Percentiles rank a stretch among this genome's conserved stretches.
Conservation (phyloP, 2,113 vertebrate species). For the Neogale vison region DNA sequence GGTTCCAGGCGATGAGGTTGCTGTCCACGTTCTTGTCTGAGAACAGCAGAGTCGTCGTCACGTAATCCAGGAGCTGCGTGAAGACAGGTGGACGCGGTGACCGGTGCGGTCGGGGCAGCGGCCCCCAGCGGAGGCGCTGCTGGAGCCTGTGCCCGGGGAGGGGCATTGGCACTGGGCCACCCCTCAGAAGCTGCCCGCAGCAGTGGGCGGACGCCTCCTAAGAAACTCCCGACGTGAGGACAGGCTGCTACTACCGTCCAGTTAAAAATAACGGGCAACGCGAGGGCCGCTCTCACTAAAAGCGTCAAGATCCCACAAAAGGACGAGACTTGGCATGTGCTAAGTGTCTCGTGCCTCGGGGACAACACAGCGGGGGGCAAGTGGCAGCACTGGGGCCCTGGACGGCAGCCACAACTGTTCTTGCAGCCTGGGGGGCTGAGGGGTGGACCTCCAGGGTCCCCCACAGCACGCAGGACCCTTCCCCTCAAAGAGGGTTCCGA, state of each 20-base stretch:
- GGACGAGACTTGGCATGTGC: too few relatives aligned
- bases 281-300: background rate
- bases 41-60: conserved; percentile 94
- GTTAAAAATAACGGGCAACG: background rate
- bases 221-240: too few relatives aligned
- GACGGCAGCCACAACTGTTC: background rate
- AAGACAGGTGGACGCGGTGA: background rate
- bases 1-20: conserved; percentile 97
- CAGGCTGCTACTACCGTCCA: rapidly evolving
- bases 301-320: background rate
- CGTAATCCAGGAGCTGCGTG: conserved; percentile 94
- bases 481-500: background rate
- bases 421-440: rapidly evolving
- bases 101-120: background rate
- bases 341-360: too few relatives aligned
- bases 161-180: too few relatives aligned
- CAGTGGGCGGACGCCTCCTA: rapidly evolving
- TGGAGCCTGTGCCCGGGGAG: background rate
- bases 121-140: rapidly evolving
- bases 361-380: too few relatives aligned
- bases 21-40: conserved; percentile 97
- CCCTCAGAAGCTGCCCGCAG: too few relatives aligned
- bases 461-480: background rate
- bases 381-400: rapidly evolving
- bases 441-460: background rate